Base-by-base conservation (phyloP, 1,140 invertebrate species). In the Drosophila aff. region DNA sequence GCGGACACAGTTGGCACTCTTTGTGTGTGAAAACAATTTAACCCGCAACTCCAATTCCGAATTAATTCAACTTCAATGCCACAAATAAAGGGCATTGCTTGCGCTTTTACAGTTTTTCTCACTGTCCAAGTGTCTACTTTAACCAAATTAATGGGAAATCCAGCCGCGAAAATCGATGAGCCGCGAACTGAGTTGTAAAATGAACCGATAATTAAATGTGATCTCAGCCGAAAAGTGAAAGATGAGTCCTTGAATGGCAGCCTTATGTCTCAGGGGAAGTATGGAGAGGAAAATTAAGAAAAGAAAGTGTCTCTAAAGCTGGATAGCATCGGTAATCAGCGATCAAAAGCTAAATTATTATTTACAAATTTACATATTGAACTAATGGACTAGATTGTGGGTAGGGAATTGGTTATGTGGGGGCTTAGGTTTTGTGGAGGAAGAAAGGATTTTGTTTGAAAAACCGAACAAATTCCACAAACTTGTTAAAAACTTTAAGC, bases 11-110 rank as follows among this genome's bases (percentile, higher is more conserved):
- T 18, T 23, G 15, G 66, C 66, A 36, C 52, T 72, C 66, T 73
- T 73, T 73, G 52, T 44, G 66, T 44, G 44, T n/a, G 21, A 44
- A 61, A 65, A 60, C 53, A 60, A 65, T 65, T 65, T 46, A 65
- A 60, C 28, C 28, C 53, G 52, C 11, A 23, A n/a, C 16, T 28
- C 26, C 9, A 23, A 44, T 18, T 44, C 4, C 18, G 3, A 47
- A 66, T 69, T 33, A 49, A 67, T 49, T 44, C 66, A 10, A 28
- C 61, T 40, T 53, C 44, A 65, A 64, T 63, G 44, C 23, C 31
- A 46, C 55, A 80, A 76, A 76, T 59, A 81, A 76, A 81, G 33
- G 13, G 26, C 60, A 50, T 28, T 63, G 28, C 31, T n/a, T 18
- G 38, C 31, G 4, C 21, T 31, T 63, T 23, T 38, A 21, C 44